Conservation (phyloP, 2,888 invertebrate species). For the Cepaea hortensis region DNA sequence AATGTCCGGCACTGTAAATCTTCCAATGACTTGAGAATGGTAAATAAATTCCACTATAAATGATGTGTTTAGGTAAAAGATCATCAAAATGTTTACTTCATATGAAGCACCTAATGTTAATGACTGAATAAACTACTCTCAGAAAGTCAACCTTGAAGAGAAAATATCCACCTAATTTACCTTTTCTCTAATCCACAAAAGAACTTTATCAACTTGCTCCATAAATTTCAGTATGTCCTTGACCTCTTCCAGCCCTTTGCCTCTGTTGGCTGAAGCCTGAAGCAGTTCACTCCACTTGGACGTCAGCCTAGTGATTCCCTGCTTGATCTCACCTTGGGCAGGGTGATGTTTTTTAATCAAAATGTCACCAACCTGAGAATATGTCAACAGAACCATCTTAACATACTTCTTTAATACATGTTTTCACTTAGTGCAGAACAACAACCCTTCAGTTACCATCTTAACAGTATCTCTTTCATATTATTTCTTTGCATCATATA, state of each 20-base stretch:
- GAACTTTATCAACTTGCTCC: slow-evolving; percentile 95
- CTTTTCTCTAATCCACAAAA: slow-evolving; percentile 98
- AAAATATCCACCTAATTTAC: slow-evolving; percentile 79
- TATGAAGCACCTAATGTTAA: too few relatives aligned
- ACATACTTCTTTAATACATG: not conserved
- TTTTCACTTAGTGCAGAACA: not conserved
- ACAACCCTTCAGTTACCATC: too few relatives aligned
- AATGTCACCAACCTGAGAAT: slow-evolving; percentile 80
- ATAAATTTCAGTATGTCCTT: slow-evolving; percentile 98
- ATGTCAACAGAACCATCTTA: not conserved
- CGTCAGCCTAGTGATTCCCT: slow-evolving; percentile 83
- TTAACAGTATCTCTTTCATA: too few relatives aligned
- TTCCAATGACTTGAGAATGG: too few relatives aligned
- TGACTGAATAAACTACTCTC: too few relatives aligned
- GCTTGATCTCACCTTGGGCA: slow-evolving; percentile 83
- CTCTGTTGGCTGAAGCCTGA: slow-evolving; percentile 82
- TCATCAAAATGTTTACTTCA: too few relatives aligned
- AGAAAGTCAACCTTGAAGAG: too few relatives aligned
- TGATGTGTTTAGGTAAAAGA: too few relatives aligned
- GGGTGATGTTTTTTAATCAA: slow-evolving; percentile 84
- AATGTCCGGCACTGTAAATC: too few relatives aligned
- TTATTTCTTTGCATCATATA: too few relatives aligned
- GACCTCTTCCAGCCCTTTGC: slow-evolving; percentile 94
- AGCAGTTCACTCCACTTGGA: slow-evolving; percentile 87
- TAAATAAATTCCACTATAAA: too few relatives aligned